These are phyloP conservation scores for Vicugna pacos DNA, from an alignment of 2,113 vertebrate genomes.

Conservation along the genomic window DNA sequence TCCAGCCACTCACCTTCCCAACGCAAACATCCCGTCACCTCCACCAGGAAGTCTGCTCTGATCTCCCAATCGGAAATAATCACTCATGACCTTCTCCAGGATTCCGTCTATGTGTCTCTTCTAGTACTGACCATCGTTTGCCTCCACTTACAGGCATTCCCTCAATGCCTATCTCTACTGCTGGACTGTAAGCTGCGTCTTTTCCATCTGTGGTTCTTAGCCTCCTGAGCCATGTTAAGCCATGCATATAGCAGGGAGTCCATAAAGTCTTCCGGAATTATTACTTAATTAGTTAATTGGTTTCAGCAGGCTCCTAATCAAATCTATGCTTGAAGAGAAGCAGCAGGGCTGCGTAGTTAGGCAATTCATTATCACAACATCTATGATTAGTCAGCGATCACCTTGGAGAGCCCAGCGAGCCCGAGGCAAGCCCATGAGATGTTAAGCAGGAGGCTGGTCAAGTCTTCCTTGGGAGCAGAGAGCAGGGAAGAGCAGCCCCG, in stretches of 20 bases:
- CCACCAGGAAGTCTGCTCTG: background rate
- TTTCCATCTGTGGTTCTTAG: background rate
- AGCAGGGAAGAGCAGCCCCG: background rate
- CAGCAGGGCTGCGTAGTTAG: background rate
- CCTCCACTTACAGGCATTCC: background rate
- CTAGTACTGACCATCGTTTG: too few species aligned
- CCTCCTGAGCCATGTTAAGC: constrained; percentile 35
- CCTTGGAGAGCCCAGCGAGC: background rate
- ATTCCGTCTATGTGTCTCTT: background rate
- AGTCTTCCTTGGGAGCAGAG: background rate
- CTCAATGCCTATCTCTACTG: background rate
- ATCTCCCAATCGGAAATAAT: background rate
- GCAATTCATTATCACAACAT: constrained; percentile 69
- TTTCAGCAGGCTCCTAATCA: constrained; percentile 73
- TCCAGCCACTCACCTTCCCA: background rate
- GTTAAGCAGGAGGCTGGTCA: background rate
- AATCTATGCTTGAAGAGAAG: constrained; percentile 52
- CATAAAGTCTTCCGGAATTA: constrained; percentile 56
- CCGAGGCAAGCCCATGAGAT: background rate
- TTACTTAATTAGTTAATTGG: constrained; percentile 71
- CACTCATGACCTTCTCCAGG: background rate
- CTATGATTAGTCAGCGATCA: constrained; percentile 67
- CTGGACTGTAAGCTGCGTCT: background rate
- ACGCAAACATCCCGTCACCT: background rate
- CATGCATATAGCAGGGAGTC: background rate